A percentile compares a stretch with the other conserved stretches of the same genome.
phyloP scores from a whole-genome alignment of 2,888 invertebrate species.

The Tenthredo scrophulariae region DNA sequence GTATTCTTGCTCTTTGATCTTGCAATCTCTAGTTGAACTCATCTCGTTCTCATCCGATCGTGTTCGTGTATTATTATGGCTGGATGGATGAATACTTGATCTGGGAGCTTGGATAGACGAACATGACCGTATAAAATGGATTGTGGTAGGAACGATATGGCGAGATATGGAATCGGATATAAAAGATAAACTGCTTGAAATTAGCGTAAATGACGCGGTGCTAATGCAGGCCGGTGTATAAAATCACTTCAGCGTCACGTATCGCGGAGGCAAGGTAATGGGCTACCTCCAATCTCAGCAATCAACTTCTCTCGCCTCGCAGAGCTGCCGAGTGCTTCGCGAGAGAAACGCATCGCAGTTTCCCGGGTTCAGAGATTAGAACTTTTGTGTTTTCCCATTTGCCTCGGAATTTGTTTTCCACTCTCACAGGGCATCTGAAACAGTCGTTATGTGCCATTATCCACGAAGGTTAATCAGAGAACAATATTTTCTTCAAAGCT shows the following conservation, averaged over 20 bases:
- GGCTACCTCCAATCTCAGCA: constrained; percentile 48
- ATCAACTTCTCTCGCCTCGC: constrained; percentile 46
- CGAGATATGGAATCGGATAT: constrained; percentile 32
- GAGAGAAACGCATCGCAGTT: constrained; percentile 19
- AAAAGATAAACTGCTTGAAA: constrained; percentile 49
- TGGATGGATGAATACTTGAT: constrained; percentile 35
- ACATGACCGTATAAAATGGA: constrained; percentile 40
- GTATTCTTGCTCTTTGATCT: constrained; percentile 41
- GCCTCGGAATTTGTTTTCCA: constrained; percentile 2
- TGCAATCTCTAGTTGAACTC: constrained; percentile 38
- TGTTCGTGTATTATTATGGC: constrained; percentile 38
- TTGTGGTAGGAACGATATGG: constrained; percentile 14
- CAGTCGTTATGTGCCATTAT: background rate
- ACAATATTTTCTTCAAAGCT: background rate
- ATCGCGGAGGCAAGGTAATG: constrained; percentile 51
- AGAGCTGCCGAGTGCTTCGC: constrained; percentile 22
- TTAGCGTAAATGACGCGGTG: constrained; percentile 53
- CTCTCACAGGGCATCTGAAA: background rate
- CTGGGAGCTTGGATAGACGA: constrained; percentile 22
- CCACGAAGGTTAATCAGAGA: background rate
- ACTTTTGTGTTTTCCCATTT: background rate
- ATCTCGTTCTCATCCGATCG: constrained; percentile 42
- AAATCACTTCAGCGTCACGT: constrained; percentile 50
- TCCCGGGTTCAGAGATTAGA: constrained; percentile 34
- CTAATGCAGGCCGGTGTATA: constrained; percentile 46